These are phyloP conservation scores for Machaerirhynchus nigripectus DNA, from an alignment of 2,113 vertebrate species.

Conservation along the genomic window DNA sequence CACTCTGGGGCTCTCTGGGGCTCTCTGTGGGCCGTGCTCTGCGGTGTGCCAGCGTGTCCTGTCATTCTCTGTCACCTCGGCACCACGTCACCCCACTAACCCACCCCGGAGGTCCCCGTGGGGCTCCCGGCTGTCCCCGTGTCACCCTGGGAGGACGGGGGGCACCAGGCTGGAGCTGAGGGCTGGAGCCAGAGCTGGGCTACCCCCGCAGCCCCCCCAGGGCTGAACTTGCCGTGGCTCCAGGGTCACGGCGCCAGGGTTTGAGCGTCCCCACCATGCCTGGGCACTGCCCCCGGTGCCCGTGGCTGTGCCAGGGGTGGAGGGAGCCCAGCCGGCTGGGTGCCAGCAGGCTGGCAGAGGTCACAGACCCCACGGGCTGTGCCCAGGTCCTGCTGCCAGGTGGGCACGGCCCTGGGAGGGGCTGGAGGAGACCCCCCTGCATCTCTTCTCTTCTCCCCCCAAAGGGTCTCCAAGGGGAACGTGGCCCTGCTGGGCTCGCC, in stretches of 20 bases:
- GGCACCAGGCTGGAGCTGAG: background rate
- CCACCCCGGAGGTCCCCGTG: background rate
- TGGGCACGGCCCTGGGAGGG: background rate
- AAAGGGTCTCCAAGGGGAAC: conserved; percentile 92
- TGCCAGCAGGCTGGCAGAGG: background rate
- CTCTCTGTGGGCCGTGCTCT: conserved; percentile 23
- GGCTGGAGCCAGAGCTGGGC: background rate
- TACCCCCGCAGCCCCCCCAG: background rate
- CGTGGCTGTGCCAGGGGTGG: background rate
- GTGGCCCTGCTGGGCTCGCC: conserved; percentile 74
- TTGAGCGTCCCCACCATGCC: fast-evolving
- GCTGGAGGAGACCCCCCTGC: background rate
- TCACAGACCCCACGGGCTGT: background rate
- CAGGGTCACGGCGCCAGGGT: background rate
- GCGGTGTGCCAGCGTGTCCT: conserved; percentile 21
- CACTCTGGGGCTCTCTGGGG: background rate
- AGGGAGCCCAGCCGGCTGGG: background rate
- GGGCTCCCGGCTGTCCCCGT: background rate
- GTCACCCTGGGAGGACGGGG: background rate
- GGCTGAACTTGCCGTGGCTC: background rate
- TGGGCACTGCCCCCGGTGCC: fast-evolving
- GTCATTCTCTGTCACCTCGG: background rate
- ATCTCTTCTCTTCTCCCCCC: conserved; percentile 44
- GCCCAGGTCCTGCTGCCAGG: background rate
- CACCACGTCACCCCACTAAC: conserved; percentile 50